Evolutionary conservation across 53 echinoderm and acorn worm species (phyloP).

Genomic region (Echinometra lucunter): DNA sequence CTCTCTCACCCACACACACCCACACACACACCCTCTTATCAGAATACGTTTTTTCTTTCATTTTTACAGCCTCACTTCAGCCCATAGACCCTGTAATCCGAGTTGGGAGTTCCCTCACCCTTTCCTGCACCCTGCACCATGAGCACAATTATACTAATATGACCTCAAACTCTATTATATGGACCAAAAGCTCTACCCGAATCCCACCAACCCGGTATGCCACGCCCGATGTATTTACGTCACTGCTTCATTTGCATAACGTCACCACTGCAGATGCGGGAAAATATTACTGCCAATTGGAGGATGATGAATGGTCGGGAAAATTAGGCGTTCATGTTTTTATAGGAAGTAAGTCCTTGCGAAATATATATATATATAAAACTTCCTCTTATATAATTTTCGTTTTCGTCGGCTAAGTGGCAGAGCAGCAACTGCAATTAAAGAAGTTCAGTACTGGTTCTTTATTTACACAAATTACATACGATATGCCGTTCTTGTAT

Average conservation of each 20-base stretch:
- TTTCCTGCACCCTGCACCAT: constrained; percentile 50
- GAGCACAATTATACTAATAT: not conserved
- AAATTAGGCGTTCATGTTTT: constrained; percentile 53
- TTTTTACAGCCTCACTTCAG: constrained; percentile 11
- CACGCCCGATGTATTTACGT: constrained; percentile 25
- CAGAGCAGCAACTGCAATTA: too few species aligned
- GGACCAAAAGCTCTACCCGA: constrained; percentile 1
- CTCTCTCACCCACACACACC: not conserved
- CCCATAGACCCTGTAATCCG: constrained; percentile 41
- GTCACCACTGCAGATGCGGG: constrained; percentile 51
- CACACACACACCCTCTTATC: not conserved
- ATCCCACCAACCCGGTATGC: constrained; percentile 18
- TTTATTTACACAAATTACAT: too few species aligned
- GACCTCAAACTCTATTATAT: not conserved
- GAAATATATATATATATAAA: too few species aligned
- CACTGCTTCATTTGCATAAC: constrained; percentile 46
- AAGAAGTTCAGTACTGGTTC: too few species aligned
- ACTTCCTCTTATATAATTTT: too few species aligned
- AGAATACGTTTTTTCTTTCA: not conserved
- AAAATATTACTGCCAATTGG: constrained; percentile 62
- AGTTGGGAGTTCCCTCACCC: constrained; percentile 15
- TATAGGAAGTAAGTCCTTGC: constrained; percentile 31
- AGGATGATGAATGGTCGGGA: not conserved
- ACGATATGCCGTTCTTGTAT: too few species aligned
- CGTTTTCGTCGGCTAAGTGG: too few species aligned